phyloP scores from a whole-genome alignment of 2,888 invertebrate species.

The Epistrophe eligans region DNA sequence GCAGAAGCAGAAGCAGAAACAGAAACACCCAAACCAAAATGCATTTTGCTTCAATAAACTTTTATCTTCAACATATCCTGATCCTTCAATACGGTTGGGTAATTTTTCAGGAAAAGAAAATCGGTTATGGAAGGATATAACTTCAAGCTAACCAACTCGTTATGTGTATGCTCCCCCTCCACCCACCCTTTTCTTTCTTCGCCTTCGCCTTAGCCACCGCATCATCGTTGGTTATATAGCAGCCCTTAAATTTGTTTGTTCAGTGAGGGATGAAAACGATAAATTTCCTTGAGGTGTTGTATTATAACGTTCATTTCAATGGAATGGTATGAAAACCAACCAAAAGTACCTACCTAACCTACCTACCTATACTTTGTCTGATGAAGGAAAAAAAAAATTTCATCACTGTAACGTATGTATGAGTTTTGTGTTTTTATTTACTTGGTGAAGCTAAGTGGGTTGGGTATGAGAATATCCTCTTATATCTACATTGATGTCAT shows the following conservation, averaged over 20 bases:
- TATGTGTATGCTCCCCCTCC: constrained; percentile 16
- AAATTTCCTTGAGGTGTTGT: constrained; percentile 72
- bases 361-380: neutral
- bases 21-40: constrained; percentile 21
- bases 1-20: neutral
- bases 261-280: constrained; percentile 75
- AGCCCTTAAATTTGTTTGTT: constrained; percentile 74
- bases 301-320: constrained; percentile 59
- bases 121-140: constrained; percentile 74
- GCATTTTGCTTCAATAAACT: constrained; percentile 70
- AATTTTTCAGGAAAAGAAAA: constrained; percentile 74
- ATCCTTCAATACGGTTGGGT: constrained; percentile 69
- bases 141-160: constrained; percentile 72
- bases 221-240: constrained; percentile 27
- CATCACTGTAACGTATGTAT: constrained; percentile 4
- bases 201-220: no score
- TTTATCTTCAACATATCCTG: constrained; percentile 65
- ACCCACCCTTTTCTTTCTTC: neutral
- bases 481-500: constrained; percentile 39
- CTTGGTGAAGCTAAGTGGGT: neutral
- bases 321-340: constrained; percentile 15
- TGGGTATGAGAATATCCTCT: neutral
- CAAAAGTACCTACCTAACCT: neutral
- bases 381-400: constrained; percentile 16
- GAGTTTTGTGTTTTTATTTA: constrained; percentile 46